These are phyloP conservation scores for Trissolcus japonicus DNA, from an alignment of 2,888 invertebrate genomes.

Conservation along the genomic window DNA sequence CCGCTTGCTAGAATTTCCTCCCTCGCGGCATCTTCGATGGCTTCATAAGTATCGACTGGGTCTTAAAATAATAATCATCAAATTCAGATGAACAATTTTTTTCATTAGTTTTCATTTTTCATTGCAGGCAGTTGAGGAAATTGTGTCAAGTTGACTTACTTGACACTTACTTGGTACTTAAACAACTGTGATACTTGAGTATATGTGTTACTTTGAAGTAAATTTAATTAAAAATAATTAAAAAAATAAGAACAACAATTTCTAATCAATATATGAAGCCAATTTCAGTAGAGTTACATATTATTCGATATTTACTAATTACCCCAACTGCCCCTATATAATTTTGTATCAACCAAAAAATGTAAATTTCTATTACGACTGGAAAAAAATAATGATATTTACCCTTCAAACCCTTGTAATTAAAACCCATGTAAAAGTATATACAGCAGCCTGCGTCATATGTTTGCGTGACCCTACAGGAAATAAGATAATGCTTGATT, in stretches of 20 bases:
- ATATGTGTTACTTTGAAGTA: no score
- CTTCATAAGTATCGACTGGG: conserved; percentile 88
- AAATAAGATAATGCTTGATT: conserved; percentile 82
- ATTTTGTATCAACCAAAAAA: neutral
- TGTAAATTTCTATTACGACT: no score
- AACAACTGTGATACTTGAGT: no score
- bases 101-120: neutral
- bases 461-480: conserved; percentile 94
- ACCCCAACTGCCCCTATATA: neutral
- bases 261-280: no score
- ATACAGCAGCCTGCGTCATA: conserved; percentile 98
- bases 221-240: no score
- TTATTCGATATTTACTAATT: no score
- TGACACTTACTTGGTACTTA: no score
- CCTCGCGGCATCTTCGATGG: conserved; percentile 91
- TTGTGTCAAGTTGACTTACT: no score
- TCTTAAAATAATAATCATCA: conserved; percentile 72
- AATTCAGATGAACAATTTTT: neutral
- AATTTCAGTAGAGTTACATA: no score
- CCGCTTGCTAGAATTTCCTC: conserved; percentile 94
- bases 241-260: no score
- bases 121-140: neutral
- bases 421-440: conserved; percentile 95
- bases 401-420: conserved; percentile 78
- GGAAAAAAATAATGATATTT: conserved; percentile 9